Conservation (phyloP, 2,888 invertebrate species). For the Morpho helenor region DNA sequence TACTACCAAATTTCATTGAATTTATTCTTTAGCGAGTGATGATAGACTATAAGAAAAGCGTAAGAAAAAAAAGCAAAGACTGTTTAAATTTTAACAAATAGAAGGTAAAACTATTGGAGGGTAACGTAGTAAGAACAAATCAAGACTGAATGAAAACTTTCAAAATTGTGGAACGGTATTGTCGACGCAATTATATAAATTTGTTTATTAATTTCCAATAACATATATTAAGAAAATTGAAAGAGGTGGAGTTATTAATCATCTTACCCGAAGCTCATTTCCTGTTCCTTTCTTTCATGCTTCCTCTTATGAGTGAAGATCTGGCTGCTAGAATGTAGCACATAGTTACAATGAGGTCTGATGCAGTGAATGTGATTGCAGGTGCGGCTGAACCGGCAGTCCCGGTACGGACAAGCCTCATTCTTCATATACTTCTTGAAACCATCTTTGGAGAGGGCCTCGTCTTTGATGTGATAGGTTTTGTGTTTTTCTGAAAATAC, state of each 20-base stretch:
- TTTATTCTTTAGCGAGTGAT: background rate
- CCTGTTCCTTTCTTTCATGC: slow-evolving; percentile 96
- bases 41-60: background rate
- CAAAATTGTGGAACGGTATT: too few species aligned
- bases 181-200: too few species aligned
- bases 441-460: slow-evolving; percentile 95
- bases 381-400: slow-evolving; percentile 95
- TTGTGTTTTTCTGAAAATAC: slow-evolving; percentile 94
- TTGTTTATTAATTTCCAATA: too few species aligned
- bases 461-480: slow-evolving; percentile 98
- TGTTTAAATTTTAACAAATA: too few species aligned
- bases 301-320: slow-evolving; percentile 98
- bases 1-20: too few species aligned
- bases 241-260: too few species aligned
- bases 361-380: slow-evolving; percentile 99
- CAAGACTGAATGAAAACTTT: too few species aligned
- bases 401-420: slow-evolving; percentile 94
- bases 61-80: too few species aligned
- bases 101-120: too few species aligned
- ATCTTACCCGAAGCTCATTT: slow-evolving; percentile 89
- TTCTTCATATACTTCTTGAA: slow-evolving; percentile 99
- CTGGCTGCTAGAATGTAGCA: slow-evolving; percentile 97
- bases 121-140: too few species aligned
- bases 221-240: too few species aligned
- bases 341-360: slow-evolving; percentile 95